Evolutionary conservation across 2,888 invertebrate species (phyloP).

Genomic region (Opisthograptis luteolata): DNA sequence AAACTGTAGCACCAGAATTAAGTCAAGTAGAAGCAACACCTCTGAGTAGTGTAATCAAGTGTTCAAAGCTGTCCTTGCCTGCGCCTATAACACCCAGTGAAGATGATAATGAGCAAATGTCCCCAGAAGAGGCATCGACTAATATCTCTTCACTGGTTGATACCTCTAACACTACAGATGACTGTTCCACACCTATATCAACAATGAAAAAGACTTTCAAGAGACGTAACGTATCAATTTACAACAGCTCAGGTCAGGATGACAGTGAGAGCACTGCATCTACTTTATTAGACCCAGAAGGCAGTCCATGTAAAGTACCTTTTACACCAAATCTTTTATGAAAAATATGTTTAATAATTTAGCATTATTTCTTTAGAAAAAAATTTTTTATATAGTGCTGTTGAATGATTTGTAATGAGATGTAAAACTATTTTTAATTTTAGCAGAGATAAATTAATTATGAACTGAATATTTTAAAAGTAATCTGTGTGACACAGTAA

Average conservation of each 20-base stretch:
- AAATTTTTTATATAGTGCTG: neutral
- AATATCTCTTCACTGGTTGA: slow-evolving; percentile 50
- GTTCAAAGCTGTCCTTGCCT: slow-evolving; percentile 65
- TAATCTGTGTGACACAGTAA: slow-evolving; percentile 3
- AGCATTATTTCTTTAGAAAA: neutral
- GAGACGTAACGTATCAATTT: slow-evolving; percentile 73
- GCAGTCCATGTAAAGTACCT: slow-evolving; percentile 52
- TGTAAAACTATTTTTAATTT: no score
- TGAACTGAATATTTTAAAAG: neutral
- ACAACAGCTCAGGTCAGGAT: slow-evolving; percentile 60
- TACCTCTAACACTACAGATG: slow-evolving; percentile 48
- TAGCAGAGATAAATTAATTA: no score
- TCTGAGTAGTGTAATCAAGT: slow-evolving; percentile 42
- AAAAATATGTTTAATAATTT: neutral
- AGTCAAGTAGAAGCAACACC: slow-evolving; percentile 49
- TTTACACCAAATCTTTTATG: slow-evolving; percentile 34
- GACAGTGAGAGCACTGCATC: slow-evolving; percentile 53
- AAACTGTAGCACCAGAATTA: slow-evolving; percentile 4
- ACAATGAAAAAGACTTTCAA: slow-evolving; percentile 68
- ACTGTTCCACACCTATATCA: slow-evolving; percentile 59
- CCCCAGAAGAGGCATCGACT: slow-evolving; percentile 41
- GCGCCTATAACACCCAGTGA: slow-evolving; percentile 68
- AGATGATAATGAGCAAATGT: slow-evolving; percentile 47
- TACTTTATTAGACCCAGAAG: slow-evolving; percentile 45
- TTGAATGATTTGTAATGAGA: neutral